These are phyloP conservation scores for Drosophila teissieri DNA, from an alignment of 1,140 invertebrate genomes.

Conservation along the genomic window DNA sequence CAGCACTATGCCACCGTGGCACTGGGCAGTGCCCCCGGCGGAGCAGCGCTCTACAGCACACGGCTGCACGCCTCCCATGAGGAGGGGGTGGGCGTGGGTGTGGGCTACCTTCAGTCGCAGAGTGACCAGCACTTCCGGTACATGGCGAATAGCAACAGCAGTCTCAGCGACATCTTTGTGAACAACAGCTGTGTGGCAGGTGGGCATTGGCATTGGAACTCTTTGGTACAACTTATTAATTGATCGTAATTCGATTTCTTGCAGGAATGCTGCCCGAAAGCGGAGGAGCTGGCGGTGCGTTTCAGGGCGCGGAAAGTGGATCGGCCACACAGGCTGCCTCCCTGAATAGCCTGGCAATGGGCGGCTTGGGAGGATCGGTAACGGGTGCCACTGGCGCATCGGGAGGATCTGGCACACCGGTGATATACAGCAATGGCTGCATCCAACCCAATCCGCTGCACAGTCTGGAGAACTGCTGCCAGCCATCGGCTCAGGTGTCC, in stretches of 20 bases:
- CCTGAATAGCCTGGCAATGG: conserved; percentile 58
- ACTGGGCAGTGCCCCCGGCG: conserved; percentile 41
- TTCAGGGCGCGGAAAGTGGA: conserved; percentile 24
- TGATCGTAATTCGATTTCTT: background rate
- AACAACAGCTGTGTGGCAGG: conserved; percentile 70
- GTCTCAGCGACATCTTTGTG: conserved; percentile 81
- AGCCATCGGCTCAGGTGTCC: conserved; percentile 85
- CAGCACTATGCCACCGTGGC: conserved; percentile 67
- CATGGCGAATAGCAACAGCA: conserved; percentile 76
- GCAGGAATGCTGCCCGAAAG: conserved; percentile 11
- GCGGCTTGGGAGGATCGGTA: conserved; percentile 18
- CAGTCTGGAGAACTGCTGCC: conserved; percentile 80
- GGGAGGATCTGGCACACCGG: conserved; percentile 47
- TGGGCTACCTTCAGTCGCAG: conserved; percentile 70
- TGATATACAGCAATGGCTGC: conserved; percentile 67
- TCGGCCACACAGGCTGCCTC: conserved; percentile 53
- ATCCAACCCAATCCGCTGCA: conserved; percentile 76
- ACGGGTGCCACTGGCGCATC: conserved; percentile 4
- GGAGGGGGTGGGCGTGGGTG: conserved; percentile 25
- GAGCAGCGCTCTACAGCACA: conserved; percentile 54
- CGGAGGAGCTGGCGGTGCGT: conserved; percentile 17
- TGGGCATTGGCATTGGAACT: background rate
- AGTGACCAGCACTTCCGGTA: conserved; percentile 82
- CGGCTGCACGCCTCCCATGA: conserved; percentile 60
- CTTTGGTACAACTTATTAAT: background rate